Evolutionary conservation across 2,113 vertebrate species (phyloP).

Genomic region (Acrocephalus arundinaceus): DNA sequence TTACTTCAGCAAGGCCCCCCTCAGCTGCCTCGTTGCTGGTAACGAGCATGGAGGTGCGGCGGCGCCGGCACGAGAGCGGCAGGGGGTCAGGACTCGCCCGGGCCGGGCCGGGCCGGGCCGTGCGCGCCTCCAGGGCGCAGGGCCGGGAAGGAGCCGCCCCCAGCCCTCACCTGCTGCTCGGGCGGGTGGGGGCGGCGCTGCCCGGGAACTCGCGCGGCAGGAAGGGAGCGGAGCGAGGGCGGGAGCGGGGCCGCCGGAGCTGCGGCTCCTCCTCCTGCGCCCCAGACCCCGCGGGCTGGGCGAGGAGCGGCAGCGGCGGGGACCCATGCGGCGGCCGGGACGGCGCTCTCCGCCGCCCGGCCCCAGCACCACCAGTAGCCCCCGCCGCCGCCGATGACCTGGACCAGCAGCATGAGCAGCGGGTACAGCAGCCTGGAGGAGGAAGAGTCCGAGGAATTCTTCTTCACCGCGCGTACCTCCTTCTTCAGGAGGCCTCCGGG

Average conservation of each 20-base stretch:
- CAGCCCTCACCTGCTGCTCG: background rate
- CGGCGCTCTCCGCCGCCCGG: conserved; percentile 34
- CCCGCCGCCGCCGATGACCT: conserved; percentile 77
- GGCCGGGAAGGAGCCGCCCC: background rate
- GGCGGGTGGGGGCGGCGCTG: background rate
- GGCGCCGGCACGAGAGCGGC: fast-evolving
- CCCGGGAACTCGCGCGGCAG: conserved; percentile 8
- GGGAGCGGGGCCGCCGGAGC: conserved; percentile 3
- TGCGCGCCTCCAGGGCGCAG: background rate
- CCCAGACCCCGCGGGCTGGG: background rate
- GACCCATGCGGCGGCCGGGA: conserved; percentile 47
- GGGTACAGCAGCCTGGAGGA: conserved; percentile 97
- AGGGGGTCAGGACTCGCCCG: fast-evolving
- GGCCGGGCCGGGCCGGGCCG: background rate
- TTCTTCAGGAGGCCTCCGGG: conserved; percentile 87
- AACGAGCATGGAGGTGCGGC: fast-evolving
- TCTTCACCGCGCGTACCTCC: conserved; percentile 95
- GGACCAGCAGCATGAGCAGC: conserved; percentile 95
- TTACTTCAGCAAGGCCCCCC: too few relatives aligned
- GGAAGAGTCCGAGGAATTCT: conserved; percentile 93
- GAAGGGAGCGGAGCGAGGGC: conserved; percentile 6
- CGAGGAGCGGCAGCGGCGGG: conserved; percentile 18
- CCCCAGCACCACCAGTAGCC: conserved; percentile 63
- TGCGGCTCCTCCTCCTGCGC: conserved; percentile 11
- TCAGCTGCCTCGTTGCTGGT: background rate